A percentile compares a stretch with the other conserved stretches of the same genome.
phyloP scores from a whole-genome alignment of 2,888 invertebrate species.

The Exocentrus adspersus region DNA sequence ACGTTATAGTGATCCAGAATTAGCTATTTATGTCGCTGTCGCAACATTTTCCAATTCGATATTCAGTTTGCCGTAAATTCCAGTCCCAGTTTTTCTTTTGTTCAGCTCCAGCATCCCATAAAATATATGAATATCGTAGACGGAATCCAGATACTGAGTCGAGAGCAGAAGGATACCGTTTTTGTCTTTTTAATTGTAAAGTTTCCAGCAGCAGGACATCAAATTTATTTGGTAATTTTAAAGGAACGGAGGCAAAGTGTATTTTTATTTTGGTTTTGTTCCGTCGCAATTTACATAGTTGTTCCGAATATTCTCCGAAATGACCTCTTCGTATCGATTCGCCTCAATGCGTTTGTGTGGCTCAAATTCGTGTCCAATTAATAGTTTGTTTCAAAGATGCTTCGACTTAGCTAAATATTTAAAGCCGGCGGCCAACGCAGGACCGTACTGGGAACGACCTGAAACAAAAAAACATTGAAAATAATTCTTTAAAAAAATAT shows the following conservation, averaged over 20 bases:
- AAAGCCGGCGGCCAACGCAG: neutral
- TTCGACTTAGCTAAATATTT: conserved; percentile 25
- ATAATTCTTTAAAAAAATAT: too few species aligned
- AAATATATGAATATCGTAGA: neutral
- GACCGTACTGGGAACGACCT: neutral
- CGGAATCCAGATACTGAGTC: neutral
- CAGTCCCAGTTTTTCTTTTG: too few species aligned
- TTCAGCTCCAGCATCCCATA: too few species aligned
- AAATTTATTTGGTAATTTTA: conserved; percentile 27
- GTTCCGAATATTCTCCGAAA: conserved; percentile 23
- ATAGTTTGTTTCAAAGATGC: conserved; percentile 27
- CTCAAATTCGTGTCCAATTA: conserved; percentile 29
- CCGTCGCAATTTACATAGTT: conserved; percentile 27
- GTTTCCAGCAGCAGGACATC: conserved; percentile 8
- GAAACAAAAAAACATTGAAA: too few species aligned
- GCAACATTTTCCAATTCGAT: too few species aligned
- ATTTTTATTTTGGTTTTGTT: conserved; percentile 19
- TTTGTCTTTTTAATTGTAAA: conserved; percentile 22
- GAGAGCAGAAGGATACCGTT: neutral
- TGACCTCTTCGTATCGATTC: conserved; percentile 19
- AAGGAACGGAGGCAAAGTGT: conserved; percentile 13
- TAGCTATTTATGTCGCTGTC: too few species aligned
- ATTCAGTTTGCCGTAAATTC: too few species aligned
- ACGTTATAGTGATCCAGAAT: too few species aligned
- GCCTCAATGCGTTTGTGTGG: conserved; percentile 24